Percentiles rank a stretch among this genome's conserved stretches.
phyloP scores from a whole-genome alignment of 2,888 invertebrate species.

The Flexamia atlantica region DNA sequence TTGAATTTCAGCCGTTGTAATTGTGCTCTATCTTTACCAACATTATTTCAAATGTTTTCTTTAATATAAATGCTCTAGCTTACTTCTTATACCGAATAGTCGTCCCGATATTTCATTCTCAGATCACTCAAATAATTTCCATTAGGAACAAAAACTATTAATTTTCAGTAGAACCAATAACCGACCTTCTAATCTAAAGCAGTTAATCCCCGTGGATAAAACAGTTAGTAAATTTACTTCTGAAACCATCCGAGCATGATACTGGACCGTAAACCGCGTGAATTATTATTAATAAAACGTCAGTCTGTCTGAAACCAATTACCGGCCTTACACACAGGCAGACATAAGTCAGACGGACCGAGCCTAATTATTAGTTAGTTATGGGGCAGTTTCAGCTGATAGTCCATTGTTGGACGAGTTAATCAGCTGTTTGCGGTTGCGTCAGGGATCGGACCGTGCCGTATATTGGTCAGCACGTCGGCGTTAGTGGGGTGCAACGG shows the following conservation, averaged over 20 bases:
- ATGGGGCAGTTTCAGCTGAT: slow-evolving; percentile 28
- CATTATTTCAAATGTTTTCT: too few species aligned
- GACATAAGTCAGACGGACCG: slow-evolving; percentile 34
- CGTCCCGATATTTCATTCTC: too few species aligned
- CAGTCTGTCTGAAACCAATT: slow-evolving; percentile 49
- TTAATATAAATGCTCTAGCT: too few species aligned
- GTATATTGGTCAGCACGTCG: slow-evolving; percentile 15
- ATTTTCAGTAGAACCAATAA: too few species aligned
- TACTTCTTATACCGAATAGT: too few species aligned
- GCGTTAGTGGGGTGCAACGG: background rate
- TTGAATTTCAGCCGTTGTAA: too few species aligned
- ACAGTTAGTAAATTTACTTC: slow-evolving; percentile 21
- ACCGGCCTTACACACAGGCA: background rate
- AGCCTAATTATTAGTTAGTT: slow-evolving; percentile 46
- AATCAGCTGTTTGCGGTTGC: slow-evolving; percentile 46
- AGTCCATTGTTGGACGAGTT: slow-evolving; percentile 55
- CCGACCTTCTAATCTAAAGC: too few species aligned
- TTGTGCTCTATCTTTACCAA: too few species aligned
- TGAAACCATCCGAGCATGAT: slow-evolving; percentile 37
- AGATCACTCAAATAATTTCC: too few species aligned
- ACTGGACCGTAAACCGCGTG: slow-evolving; percentile 14
- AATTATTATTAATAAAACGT: slow-evolving; percentile 57
- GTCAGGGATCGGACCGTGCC: slow-evolving; percentile 35
- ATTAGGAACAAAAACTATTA: too few species aligned
- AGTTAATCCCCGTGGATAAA: slow-evolving; percentile 5